Evolutionary conservation across 2,888 invertebrate species (phyloP), one percentile per base, ranked within the genome.

Genomic region (Andrena camellia): DNA sequence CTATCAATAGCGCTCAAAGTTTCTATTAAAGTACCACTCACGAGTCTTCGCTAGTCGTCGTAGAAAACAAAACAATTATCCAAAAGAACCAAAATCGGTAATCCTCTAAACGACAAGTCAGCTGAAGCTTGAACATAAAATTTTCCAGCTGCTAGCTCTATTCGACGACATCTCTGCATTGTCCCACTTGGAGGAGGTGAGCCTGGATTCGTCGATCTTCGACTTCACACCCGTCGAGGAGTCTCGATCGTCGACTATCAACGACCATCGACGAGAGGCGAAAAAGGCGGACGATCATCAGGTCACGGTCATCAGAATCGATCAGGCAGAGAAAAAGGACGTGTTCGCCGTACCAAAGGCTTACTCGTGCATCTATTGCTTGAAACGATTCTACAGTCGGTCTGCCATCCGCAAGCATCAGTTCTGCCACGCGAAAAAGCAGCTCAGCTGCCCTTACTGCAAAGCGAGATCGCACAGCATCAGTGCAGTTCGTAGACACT

Each of bases 141-240:
- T 62, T n/a, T 83, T 83, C 0, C 60, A 83, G 83, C 29, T 83
- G 0, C 23, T 83, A 2, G 76, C 81, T 1, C 0, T 81, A 2
- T 83, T 83, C 57, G 73, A 83, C 31, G 83, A 83, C 17, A 20
- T 4, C 0, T 4, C 63, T 0, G 20, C 35, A 2, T 52, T 77
- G 23, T 57, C 76, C 0, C 54, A 23, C 0, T 0, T 83, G 20
- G 83, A 81, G 3, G 17, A 42, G n/a, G 20, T n/a, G 4, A 33
- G n/a, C 2, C n/a, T 35, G 10, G 80, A 74, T 0, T 2, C 4
- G 2, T n/a, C n/a, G 3, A 50, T 3, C 5, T 20, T 64, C 20
- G 59, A 57, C 1, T 1, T 64, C 3, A 20, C 17, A 10, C 10
- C 35, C 17, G 6, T 33, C 35, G 62, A 73, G 1, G 76, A 77